Evolutionary conservation across 2,888 invertebrate species (phyloP).

Genomic region (Synanthedon tipuliformis): DNA sequence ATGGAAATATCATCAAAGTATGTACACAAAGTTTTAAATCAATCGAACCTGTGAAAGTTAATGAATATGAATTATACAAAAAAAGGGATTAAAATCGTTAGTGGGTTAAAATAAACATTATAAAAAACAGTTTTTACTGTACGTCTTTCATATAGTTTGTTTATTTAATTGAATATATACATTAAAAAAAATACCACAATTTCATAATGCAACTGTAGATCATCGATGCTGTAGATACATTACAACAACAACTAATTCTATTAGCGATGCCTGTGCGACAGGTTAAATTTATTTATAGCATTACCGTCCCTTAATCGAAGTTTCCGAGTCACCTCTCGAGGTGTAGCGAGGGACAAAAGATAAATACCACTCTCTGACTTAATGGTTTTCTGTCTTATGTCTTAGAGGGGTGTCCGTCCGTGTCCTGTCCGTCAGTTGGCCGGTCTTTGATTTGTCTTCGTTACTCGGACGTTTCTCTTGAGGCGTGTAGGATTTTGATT

Average conservation of each 20-base stretch:
- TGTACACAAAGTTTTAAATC: too few relatives aligned
- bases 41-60: too few relatives aligned
- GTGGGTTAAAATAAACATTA: too few relatives aligned
- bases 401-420: slow-evolving; percentile 47
- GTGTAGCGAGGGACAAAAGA: slow-evolving; percentile 27
- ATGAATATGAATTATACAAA: too few relatives aligned
- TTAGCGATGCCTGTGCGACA: neutral
- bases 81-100: too few relatives aligned
- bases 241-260: neutral
- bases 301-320: slow-evolving; percentile 26
- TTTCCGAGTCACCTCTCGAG: slow-evolving; percentile 22
- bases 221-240: too few relatives aligned
- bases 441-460: slow-evolving; percentile 64
- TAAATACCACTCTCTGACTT: slow-evolving; percentile 59
- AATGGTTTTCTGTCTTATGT: slow-evolving; percentile 53
- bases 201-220: too few relatives aligned
- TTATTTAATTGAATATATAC: too few relatives aligned
- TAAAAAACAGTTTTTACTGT: too few relatives aligned
- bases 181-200: too few relatives aligned
- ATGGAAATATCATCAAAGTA: too few relatives aligned
- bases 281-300: neutral
- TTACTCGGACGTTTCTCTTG: slow-evolving; percentile 44
- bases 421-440: slow-evolving; percentile 38
- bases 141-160: too few relatives aligned
- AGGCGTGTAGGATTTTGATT: slow-evolving; percentile 35